Evolutionary conservation across 2,888 invertebrate genomes (phyloP).

Genomic region (Mantis religiosa): DNA sequence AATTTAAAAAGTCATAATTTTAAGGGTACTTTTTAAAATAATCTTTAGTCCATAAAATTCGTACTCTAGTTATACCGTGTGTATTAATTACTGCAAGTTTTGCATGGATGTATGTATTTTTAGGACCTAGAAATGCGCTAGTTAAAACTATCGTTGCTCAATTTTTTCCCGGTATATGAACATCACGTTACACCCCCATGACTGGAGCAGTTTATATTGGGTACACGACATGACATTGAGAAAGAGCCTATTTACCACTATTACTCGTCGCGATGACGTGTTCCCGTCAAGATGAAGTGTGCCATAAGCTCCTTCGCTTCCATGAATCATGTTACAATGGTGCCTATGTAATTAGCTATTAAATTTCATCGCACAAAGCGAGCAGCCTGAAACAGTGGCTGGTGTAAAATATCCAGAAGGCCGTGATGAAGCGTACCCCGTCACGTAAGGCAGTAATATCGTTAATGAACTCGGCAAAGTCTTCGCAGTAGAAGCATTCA

Average conservation of each 20-base stretch:
- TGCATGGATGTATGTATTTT: too few relatives aligned
- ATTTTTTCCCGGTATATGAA: not conserved
- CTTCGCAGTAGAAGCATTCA: not conserved
- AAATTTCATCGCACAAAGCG: not conserved
- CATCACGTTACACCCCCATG: not conserved
- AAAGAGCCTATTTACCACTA: not conserved
- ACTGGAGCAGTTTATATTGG: not conserved
- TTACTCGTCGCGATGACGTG: not conserved
- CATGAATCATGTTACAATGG: not conserved
- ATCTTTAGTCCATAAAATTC: too few relatives aligned
- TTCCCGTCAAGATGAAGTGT: not conserved
- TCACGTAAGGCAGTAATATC: not conserved
- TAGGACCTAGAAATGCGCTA: too few relatives aligned
- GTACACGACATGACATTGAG: not conserved
- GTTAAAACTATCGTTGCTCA: not conserved
- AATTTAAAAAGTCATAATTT: too few relatives aligned
- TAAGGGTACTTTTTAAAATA: too few relatives aligned
- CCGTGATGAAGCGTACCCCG: not conserved
- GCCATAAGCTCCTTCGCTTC: not conserved
- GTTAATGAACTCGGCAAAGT: not conserved
- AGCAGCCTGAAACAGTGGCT: not conserved
- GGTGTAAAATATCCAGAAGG: not conserved
- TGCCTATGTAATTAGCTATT: not conserved
- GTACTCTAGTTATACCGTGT: too few relatives aligned
- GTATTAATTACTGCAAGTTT: too few relatives aligned